Percentiles rank a stretch among this genome's conserved stretches.
Conservation (phyloP, 2,797 vertebrate genomes). For the Luscinia megarhynchos region DNA sequence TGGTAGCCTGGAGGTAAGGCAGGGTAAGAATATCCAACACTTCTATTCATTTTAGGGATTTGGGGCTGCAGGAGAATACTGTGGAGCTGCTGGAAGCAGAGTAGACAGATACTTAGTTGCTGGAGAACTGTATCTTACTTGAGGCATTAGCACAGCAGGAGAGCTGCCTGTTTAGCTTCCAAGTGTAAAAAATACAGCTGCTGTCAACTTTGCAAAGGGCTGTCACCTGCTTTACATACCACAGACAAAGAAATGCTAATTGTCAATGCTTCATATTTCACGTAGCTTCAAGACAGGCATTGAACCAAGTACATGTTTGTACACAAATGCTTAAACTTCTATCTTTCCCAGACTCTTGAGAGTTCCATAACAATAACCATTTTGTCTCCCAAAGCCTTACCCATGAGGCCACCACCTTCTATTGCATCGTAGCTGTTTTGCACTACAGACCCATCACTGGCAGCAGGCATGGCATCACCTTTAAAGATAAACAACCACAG, state of each 20-base stretch:
- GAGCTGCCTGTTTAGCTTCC: neutral
- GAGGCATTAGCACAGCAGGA: neutral
- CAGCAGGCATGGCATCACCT: slow-evolving; percentile 75
- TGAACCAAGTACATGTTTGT: neutral
- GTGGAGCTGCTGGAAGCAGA: slow-evolving; percentile 76
- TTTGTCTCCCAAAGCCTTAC: slow-evolving; percentile 78
- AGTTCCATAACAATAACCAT: neutral
- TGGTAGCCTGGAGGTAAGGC: slow-evolving; percentile 91
- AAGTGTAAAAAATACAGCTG: neutral
- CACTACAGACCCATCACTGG: slow-evolving; percentile 79
- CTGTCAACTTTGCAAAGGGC: neutral
- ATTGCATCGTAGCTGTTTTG: slow-evolving; percentile 88
- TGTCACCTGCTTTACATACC: neutral
- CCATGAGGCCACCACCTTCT: slow-evolving; percentile 86
- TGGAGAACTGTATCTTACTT: neutral
- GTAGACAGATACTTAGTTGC: slow-evolving; percentile 43
- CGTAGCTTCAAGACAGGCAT: neutral
- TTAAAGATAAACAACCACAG: neutral
- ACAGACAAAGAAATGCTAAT: neutral
- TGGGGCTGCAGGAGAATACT: slow-evolving; percentile 73
- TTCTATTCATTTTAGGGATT: slow-evolving; percentile 82
- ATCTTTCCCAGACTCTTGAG: neutral
- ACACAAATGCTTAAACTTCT: neutral
- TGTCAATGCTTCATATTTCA: neutral
- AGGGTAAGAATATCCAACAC: slow-evolving; percentile 87